Conservation (phyloP, 2,113 vertebrate genomes). For the Pteruthius melanotis region DNA sequence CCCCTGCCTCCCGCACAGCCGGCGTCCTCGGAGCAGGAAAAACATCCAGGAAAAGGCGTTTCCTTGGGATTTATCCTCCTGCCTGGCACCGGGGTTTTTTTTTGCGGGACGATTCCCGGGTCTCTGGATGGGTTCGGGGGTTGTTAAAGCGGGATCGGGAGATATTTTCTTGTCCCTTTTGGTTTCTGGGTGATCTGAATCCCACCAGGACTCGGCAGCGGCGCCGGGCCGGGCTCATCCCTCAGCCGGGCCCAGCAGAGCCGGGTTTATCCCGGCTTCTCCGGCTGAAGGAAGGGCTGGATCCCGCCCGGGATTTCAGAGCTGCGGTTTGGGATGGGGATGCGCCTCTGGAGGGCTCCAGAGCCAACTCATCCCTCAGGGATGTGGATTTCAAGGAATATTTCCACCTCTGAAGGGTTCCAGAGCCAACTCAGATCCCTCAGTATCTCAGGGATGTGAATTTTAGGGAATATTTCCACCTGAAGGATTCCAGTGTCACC, state of each 20-base stretch:
- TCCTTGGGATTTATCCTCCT: not conserved
- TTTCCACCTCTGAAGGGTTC: not conserved
- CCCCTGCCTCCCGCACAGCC: not conserved
- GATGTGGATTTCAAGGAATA: not conserved
- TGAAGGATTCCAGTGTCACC: not conserved
- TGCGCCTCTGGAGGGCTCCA: not conserved
- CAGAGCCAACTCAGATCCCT: not conserved
- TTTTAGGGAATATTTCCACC: not conserved
- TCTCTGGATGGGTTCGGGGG: not conserved
- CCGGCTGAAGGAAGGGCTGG: not conserved
- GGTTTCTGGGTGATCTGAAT: not conserved
- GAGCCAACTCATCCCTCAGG: not conserved
- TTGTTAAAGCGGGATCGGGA: not conserved
- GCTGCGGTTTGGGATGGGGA: not conserved
- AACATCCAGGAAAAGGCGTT: not conserved
- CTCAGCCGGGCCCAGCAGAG: not conserved
- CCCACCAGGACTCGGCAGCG: not conserved
- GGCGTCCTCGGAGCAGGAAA: not conserved
- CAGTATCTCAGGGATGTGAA: not conserved
- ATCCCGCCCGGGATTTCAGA: not conserved
- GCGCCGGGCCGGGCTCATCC: not conserved
- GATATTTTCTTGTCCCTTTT: not conserved
- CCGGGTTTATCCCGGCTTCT: not conserved
- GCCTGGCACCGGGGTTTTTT: accelerated
- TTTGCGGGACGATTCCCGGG: not conserved